A percentile compares a stretch with the other conserved stretches of the same genome.
phyloP scores from a whole-genome alignment of 2,888 invertebrate genomes.

The Drosophila buzzatii region DNA sequence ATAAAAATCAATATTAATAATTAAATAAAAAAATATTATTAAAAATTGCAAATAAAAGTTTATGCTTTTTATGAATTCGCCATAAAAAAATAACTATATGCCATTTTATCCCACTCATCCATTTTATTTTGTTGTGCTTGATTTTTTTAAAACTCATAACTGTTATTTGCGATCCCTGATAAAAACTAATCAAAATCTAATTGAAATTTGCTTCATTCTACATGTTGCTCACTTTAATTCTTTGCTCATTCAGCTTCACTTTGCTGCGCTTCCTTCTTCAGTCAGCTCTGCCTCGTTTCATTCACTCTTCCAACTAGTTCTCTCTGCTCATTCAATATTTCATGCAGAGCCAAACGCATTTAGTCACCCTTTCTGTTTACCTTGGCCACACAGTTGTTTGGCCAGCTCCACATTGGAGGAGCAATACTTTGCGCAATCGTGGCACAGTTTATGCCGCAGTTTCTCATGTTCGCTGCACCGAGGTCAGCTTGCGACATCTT shows the following conservation, averaged over 20 bases:
- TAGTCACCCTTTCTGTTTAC: slow-evolving; percentile 26
- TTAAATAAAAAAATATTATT: too few relatives aligned
- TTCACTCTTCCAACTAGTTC: background rate
- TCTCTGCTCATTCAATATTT: slow-evolving; percentile 11
- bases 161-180: too few relatives aligned
- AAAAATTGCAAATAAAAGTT: too few relatives aligned
- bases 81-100: too few relatives aligned
- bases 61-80: too few relatives aligned
- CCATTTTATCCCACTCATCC: too few relatives aligned
- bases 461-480: slow-evolving; percentile 61
- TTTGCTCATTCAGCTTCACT: background rate
- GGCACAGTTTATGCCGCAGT: slow-evolving; percentile 33
- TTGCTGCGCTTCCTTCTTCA: background rate
- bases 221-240: too few relatives aligned
- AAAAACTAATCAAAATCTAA: too few relatives aligned
- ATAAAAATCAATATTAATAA: too few relatives aligned
- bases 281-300: background rate
- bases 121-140: too few relatives aligned
- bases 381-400: slow-evolving; percentile 16
- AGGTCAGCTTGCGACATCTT: slow-evolving; percentile 77
- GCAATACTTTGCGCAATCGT: slow-evolving; percentile 40
- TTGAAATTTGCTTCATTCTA: background rate
- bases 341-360: slow-evolving; percentile 12
- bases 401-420: slow-evolving; percentile 44
- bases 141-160: too few relatives aligned